Conservation (phyloP, 23 tunicate genomes). For the Trididemnum miniatum region DNA sequence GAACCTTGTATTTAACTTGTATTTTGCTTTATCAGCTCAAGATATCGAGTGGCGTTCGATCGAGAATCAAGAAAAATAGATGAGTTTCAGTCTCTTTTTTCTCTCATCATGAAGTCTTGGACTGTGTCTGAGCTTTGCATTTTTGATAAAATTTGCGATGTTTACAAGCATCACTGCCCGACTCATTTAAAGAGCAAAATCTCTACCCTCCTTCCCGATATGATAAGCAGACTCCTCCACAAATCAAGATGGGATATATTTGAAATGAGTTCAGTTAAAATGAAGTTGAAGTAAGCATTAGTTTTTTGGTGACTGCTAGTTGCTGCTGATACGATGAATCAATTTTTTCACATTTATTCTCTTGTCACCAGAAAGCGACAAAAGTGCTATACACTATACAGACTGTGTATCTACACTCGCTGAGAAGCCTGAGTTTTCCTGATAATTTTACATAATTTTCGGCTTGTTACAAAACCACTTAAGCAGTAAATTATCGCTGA, state of each 20-base stretch:
- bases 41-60: slow-evolving; percentile 29
- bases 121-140: slow-evolving; percentile 25
- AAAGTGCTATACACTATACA: no score
- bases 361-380: no score
- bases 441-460: no score
- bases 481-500: no score
- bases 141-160: slow-evolving; percentile 27
- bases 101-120: slow-evolving; percentile 17
- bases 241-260: slow-evolving; percentile 47
- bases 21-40: not conserved
- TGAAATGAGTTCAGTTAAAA: slow-evolving; percentile 36
- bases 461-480: no score
- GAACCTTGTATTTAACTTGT: not conserved
- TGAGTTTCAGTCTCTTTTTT: slow-evolving; percentile 1
- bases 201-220: slow-evolving; percentile 49
- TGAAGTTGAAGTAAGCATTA: slow-evolving; percentile 48
- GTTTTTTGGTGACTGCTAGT: no score
- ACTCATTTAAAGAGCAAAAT: slow-evolving; percentile 36
- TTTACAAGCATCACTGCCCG: slow-evolving; percentile 49
- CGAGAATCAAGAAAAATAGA: slow-evolving; percentile 19
- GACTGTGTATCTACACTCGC: no score
- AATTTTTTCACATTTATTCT: no score
- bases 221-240: slow-evolving; percentile 30
- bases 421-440: no score
- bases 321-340: no score